Conservation (phyloP, 2,888 invertebrate genomes). For the Caenorhabditis sp. region DNA sequence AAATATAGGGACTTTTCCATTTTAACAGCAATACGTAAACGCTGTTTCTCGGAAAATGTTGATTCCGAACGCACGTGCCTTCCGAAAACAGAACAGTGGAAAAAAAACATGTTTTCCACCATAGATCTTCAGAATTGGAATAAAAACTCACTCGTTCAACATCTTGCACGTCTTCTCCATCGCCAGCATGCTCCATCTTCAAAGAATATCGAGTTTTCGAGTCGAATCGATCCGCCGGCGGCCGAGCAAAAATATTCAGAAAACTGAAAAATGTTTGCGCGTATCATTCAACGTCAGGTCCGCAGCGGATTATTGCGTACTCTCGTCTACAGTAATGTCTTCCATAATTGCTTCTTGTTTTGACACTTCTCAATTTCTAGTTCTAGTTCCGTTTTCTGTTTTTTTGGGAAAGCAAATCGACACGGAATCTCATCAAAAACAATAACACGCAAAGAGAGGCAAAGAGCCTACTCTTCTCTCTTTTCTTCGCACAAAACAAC, state of each 20-base stretch:
- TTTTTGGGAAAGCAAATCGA: conserved; percentile 14
- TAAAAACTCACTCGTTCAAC: neutral
- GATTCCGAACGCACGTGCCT: too few species aligned
- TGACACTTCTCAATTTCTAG: too few species aligned
- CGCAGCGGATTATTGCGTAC: neutral
- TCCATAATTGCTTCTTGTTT: too few species aligned
- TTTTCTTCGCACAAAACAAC: conserved; percentile 28
- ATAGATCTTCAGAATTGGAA: neutral
- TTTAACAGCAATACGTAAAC: too few species aligned
- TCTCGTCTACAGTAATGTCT: neutral
- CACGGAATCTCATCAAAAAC: conserved; percentile 25
- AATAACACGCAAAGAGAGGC: conserved; percentile 22
- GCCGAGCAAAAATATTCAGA: too few species aligned
- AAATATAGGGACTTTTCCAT: too few species aligned
- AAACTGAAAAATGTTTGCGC: neutral
- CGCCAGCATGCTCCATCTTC: neutral
- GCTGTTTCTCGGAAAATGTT: too few species aligned
- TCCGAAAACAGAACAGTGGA: neutral
- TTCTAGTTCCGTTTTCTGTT: neutral
- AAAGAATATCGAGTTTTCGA: neutral
- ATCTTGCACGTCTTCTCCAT: neutral
- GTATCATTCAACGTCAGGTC: neutral
- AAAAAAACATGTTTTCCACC: neutral
- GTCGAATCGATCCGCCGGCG: neutral
- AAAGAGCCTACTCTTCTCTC: conserved; percentile 5